Evolutionary conservation across 2,113 vertebrate species (phyloP).

Genomic region (Actenoides hombroni): DNA sequence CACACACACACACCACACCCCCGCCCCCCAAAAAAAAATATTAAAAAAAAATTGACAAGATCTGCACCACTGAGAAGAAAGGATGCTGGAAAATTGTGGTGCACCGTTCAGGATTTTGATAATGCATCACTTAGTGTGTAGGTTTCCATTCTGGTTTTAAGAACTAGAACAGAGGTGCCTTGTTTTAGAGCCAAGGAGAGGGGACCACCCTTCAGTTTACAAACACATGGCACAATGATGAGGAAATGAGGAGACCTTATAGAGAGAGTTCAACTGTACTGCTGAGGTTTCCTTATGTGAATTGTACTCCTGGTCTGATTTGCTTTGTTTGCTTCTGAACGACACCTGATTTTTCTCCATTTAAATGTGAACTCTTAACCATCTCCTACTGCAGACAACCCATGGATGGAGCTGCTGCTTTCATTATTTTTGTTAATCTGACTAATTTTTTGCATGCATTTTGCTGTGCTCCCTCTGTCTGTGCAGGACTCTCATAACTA

Average conservation of each 20-base stretch:
- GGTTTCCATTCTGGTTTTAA: background rate
- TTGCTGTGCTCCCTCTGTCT: slow-evolving; percentile 81
- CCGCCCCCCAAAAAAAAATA: background rate
- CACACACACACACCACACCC: too few relatives aligned
- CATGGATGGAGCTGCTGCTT: slow-evolving; percentile 62
- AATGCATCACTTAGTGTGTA: background rate
- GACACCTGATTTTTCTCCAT: slow-evolving; percentile 35
- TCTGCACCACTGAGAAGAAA: background rate
- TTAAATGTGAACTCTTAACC: slow-evolving; percentile 23
- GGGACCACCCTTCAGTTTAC: background rate
- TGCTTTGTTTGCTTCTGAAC: slow-evolving; percentile 58
- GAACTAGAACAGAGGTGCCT: background rate
- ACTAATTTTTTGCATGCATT: slow-evolving; percentile 83
- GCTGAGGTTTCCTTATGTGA: slow-evolving; percentile 26
- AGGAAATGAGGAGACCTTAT: background rate
- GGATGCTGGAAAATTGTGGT: background rate
- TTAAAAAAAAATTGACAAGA: background rate
- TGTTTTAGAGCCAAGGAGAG: background rate
- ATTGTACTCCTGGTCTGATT: slow-evolving; percentile 24
- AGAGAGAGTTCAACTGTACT: slow-evolving; percentile 44
- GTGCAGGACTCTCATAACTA: slow-evolving; percentile 91
- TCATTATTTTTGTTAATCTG: slow-evolving; percentile 71
- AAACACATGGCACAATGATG: background rate
- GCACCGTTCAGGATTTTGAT: background rate
- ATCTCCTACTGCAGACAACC: slow-evolving; percentile 13